Conservation (phyloP, 2,888 invertebrate species). For the Acleris cristana region DNA sequence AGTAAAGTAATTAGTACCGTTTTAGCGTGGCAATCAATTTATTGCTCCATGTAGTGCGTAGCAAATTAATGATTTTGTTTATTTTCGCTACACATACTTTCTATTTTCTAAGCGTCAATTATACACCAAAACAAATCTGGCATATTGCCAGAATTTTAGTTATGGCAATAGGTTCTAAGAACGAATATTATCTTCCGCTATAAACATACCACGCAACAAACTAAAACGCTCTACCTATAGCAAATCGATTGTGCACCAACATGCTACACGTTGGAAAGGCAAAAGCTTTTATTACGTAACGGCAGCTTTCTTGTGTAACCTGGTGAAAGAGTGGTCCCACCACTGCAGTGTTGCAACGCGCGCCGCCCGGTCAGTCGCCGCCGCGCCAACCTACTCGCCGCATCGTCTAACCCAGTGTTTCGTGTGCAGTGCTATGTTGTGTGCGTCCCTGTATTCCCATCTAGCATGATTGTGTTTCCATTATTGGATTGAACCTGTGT, state of each 20-base stretch:
- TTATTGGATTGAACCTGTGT: neutral
- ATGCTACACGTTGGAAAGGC: constrained; percentile 68
- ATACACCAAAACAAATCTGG: neutral
- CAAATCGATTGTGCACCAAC: constrained; percentile 28
- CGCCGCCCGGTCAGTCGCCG: constrained; percentile 58
- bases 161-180: neutral
- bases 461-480: neutral
- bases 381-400: constrained; percentile 36
- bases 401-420: constrained; percentile 20
- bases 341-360: constrained; percentile 69
- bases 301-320: constrained; percentile 69
- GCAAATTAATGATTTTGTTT: no score
- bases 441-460: constrained; percentile 6
- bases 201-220: no score
- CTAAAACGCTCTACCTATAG: neutral
- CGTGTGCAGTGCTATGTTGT: constrained; percentile 15
- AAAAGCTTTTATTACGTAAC: constrained; percentile 61
- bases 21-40: no score
- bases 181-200: no score
- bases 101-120: neutral
- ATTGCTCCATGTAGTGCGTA: no score
- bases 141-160: neutral
- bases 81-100: neutral
- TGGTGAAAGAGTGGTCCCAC: constrained; percentile 67
- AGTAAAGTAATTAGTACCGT: no score